A percentile compares a stretch with the other conserved stretches of the same genome.
phyloP scores from a whole-genome alignment of 2,113 vertebrate genomes.

The Campylorhamphus procurvoides region DNA sequence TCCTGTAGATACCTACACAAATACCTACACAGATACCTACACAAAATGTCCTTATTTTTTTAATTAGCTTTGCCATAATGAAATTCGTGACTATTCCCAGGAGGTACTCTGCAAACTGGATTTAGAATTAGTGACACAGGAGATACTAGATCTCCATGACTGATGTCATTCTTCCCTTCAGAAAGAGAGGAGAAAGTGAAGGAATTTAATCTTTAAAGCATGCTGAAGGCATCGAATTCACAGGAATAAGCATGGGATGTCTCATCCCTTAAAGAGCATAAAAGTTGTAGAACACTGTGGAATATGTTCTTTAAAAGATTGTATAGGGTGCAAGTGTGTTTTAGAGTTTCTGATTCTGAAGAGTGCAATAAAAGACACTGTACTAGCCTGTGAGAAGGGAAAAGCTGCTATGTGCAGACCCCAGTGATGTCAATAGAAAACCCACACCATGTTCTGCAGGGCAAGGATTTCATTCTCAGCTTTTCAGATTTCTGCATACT shows the following conservation, averaged over 20 bases:
- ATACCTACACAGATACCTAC: not conserved
- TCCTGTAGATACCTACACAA: not conserved
- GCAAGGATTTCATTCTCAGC: not conserved
- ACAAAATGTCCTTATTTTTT: not conserved
- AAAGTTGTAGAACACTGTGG: not conserved
- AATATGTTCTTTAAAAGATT: not conserved
- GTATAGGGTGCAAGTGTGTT: not conserved
- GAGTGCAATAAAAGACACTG: not conserved
- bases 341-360: not conserved
- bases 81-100: not conserved
- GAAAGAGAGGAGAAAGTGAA: not conserved
- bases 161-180: not conserved
- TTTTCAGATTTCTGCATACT: not conserved
- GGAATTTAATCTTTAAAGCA: not conserved
- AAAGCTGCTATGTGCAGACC: fast-evolving
- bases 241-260: not conserved
- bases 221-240: not conserved
- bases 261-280: not conserved
- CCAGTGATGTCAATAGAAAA: not conserved
- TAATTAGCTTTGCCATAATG: not conserved
- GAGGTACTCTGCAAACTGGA: not conserved
- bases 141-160: not conserved
- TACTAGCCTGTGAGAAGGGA: not conserved
- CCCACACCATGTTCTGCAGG: not conserved
- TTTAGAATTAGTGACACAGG: not conserved